Percentiles rank a stretch among this genome's conserved stretches.
Evolutionary conservation across 1,140 invertebrate genomes (phyloP).

Genomic region (Anastrepha obliqua): DNA sequence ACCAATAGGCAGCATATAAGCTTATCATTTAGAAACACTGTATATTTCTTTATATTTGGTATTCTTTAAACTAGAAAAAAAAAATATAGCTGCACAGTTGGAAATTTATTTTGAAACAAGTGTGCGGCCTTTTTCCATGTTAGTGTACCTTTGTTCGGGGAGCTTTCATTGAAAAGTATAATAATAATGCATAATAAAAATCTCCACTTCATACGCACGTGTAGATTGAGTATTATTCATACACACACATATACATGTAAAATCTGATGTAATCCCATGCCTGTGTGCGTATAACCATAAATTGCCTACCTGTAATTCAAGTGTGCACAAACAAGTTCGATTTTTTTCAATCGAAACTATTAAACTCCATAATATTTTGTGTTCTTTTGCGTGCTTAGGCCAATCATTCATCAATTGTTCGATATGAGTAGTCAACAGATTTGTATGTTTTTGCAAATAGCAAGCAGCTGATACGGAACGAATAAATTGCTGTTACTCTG

Average conservation of each 20-base stretch:
- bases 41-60: no score
- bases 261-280: background rate
- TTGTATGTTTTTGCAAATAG: background rate
- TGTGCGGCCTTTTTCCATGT: no score
- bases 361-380: background rate
- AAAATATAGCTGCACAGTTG: no score
- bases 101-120: no score
- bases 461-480: background rate
- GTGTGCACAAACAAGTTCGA: background rate
- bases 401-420: constrained; percentile 22
- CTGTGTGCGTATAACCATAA: background rate
- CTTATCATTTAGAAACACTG: no score
- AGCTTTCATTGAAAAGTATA: no score
- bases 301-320: background rate
- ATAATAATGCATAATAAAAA: no score
- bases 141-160: no score
- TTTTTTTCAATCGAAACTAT: background rate
- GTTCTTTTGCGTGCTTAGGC: background rate
- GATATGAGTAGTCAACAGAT: background rate
- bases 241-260: background rate
- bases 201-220: background rate
- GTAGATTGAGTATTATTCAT: background rate
- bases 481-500: background rate
- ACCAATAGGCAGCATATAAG: no score
- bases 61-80: no score